Evolutionary conservation across 2,888 invertebrate species (phyloP), one percentile per base, ranked within the genome.

Genomic region (Suillia variegata): DNA sequence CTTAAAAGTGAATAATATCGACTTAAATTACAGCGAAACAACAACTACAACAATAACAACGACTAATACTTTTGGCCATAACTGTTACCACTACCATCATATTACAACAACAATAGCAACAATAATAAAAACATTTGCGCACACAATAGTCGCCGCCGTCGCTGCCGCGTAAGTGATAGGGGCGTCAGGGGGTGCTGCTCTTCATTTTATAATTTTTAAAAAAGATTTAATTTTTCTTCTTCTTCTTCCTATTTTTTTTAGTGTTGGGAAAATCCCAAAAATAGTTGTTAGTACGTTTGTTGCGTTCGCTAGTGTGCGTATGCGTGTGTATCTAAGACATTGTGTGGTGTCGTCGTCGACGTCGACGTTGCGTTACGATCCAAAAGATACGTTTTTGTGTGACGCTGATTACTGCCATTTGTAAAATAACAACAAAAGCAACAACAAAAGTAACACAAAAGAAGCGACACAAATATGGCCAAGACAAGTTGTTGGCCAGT

Each of bases 181-280:
- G 13, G 3, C 38, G 15, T n/a, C 15, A 13, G 15, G 15, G 10
- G n/a, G 38, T n/a, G 38, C n/a, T 8, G 38, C n/a, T 38, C 38
- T 38, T 38, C 38, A 38, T 38, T 38, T 38, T 38, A n/a, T 38
- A 38, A 38, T 38, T 38, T 38, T 38, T 38, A n/a, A n/a, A n/a
- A n/a, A n/a, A n/a, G n/a, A n/a, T 38, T 10, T 38, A n/a, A 38
- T 38, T 38, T 38, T 38, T n/a, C 4, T n/a, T 31, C 12, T 31
- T 31, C 12, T 31, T 31, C 31, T 38, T 38, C 6, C n/a, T 38
- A 38, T 38, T 38, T 38, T n/a, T 38, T 38, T n/a, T 5, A 10
- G n/a, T 31, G 12, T 31, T 5, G 10, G 38, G 38, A 38, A 38
- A 38, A 38, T 38, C 38, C 38, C 38, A 38, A 38, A 31, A n/a